A percentile compares a stretch with the other conserved stretches of the same genome.
Conservation (phyloP, 2,888 invertebrate genomes). For the Epiperipatus broadwayi region DNA sequence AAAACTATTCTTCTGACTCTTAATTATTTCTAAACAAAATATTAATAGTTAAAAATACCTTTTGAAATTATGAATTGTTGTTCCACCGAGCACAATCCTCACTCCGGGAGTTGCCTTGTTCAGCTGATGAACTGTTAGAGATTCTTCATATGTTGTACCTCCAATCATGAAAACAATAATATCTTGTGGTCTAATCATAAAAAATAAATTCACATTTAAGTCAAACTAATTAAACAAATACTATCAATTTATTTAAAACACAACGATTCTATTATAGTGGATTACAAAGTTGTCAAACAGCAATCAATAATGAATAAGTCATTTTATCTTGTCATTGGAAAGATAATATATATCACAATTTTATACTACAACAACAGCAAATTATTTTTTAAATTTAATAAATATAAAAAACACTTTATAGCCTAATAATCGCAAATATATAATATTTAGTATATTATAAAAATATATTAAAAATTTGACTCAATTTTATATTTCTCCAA, state of each 20-base stretch:
- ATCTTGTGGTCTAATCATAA: conserved; percentile 51
- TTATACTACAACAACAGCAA: too few relatives aligned
- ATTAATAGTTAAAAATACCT: background rate
- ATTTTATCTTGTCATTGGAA: too few relatives aligned
- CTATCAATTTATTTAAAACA: background rate
- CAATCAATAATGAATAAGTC: too few relatives aligned
- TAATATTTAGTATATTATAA: too few relatives aligned
- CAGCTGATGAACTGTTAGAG: conserved; percentile 58
- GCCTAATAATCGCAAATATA: too few relatives aligned
- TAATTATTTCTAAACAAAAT: background rate
- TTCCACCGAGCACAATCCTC: conserved; percentile 70
- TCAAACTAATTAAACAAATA: background rate
- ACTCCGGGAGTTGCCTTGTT: conserved; percentile 52
- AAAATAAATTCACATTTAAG: conserved; percentile 11
- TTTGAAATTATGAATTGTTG: conserved; percentile 76
- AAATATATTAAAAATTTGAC: too few relatives aligned
- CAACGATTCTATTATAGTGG: background rate
- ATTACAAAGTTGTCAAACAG: background rate
- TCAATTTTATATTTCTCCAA: too few relatives aligned
- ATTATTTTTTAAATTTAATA: too few relatives aligned
- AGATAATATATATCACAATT: too few relatives aligned
- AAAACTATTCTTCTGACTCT: too few relatives aligned
- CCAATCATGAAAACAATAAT: conserved; percentile 92
- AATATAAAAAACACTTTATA: too few relatives aligned
- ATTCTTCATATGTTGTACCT: conserved; percentile 90